Base-by-base conservation (phyloP, 2,888 invertebrate species). In the Drosophila putrida region DNA sequence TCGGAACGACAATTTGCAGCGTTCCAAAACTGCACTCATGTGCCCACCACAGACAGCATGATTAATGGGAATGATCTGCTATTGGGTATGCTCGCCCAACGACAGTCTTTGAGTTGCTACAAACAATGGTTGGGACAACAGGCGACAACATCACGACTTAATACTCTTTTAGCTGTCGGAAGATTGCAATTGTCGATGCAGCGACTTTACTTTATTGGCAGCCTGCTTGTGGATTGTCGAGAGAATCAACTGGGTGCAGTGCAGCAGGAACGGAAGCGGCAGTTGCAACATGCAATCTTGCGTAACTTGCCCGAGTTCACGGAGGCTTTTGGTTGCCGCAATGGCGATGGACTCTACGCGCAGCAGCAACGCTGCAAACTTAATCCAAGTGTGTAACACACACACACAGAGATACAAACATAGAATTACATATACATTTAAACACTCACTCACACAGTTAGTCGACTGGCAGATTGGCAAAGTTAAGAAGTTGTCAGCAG, bases 131-230 rank as follows among this genome's bases (percentile, higher is more conserved):
- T 85, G 9, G 51, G 69, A 1, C 80, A 88, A 54, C 80, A 91
- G 35, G 51, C 1, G 57, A 61, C 4, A 33, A 59, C 38, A 25
- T 55, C 67, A n/a, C 82, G 80, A 4, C 58, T 90, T 8, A 88
- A 88, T n/a, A 58, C 53, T 0, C 50, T 80, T 2, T 44, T 90
- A 6, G 65, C 60, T 6, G 76, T 78, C 0, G 83, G 87, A 0
- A 71, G 78, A 0, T 58, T 82, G 10, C 85, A 85, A 36, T 63
- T 91, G 41, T 78, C 83, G 4, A 62, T 91, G 70, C 68, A 80
- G 15, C 89, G 87, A 38, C 66, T 92, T 0, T 91, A 88, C 44
- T 91, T 90, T 31, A 78, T 91, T 13, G 91, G 82, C 47, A 84
- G 80, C 27, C 81, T 82, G 38, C 71, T 91, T 47, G 82, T 82